Conservation (phyloP, 2,113 vertebrate species). For the Sinocyclocheilus anophthalmus region DNA sequence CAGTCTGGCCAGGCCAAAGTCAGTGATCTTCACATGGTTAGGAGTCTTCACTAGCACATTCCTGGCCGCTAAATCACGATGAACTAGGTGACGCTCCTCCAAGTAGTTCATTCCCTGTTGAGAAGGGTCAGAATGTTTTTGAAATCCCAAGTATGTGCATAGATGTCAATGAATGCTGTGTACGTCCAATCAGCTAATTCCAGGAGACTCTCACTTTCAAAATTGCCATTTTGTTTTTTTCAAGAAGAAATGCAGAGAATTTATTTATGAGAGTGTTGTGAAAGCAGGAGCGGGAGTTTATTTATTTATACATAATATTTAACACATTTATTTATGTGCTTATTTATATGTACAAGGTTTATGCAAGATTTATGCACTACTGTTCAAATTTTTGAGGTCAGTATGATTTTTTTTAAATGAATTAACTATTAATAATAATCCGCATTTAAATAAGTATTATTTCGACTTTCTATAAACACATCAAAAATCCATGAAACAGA, state of each 20-base stretch:
- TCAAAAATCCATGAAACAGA: too few species aligned
- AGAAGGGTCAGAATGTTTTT: background rate
- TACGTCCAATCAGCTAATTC: background rate
- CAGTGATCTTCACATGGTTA: constrained; percentile 92
- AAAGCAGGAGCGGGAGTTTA: background rate
- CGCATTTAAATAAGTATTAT: too few species aligned
- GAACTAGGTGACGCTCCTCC: constrained; percentile 92
- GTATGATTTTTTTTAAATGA: background rate
- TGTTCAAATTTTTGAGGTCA: background rate
- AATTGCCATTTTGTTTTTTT: background rate
- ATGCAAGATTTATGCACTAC: background rate
- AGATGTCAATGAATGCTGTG: background rate
- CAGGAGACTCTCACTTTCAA: background rate
- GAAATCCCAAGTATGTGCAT: background rate
- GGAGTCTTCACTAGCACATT: constrained; percentile 93
- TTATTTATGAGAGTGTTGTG: constrained; percentile 31
- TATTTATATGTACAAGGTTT: background rate
- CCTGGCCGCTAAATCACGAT: constrained; percentile 91
- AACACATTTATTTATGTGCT: background rate
- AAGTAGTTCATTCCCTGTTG: constrained; percentile 93
- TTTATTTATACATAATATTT: constrained; percentile 15
- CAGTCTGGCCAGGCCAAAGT: constrained; percentile 91
- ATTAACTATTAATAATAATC: background rate
- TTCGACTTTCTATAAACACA: too few species aligned
- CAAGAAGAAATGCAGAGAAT: background rate